These are phyloP conservation scores for Homalodisca vitripennis DNA, from an alignment of 1,140 invertebrate genomes.

Conservation along the genomic window DNA sequence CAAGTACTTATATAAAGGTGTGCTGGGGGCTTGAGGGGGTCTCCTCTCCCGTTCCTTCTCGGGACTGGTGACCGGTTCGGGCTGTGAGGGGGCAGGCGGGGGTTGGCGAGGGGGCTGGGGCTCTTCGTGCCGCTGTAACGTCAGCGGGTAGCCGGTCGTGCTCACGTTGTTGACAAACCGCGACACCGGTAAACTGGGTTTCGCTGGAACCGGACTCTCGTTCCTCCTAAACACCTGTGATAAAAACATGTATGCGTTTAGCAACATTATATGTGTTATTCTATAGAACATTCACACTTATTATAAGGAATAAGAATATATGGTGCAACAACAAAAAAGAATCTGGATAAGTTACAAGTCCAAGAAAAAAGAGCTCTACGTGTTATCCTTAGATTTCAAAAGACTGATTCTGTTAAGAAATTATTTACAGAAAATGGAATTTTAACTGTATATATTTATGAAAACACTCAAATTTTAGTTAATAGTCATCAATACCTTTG, in stretches of 20 bases:
- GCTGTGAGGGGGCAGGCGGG: neutral
- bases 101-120: conserved; percentile 17
- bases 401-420: too few species aligned
- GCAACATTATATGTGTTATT: too few species aligned
- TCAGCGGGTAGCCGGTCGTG: neutral
- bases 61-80: conserved; percentile 6
- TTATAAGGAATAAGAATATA: too few species aligned
- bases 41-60: conserved; percentile 20
- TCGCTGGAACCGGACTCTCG: conserved; percentile 15
- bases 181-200: neutral
- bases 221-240: conserved; percentile 17
- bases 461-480: too few species aligned
- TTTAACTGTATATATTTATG: too few species aligned
- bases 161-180: neutral
- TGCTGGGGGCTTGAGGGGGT: conserved; percentile 27
- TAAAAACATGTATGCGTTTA: neutral
- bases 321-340: too few species aligned
- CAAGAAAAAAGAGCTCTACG: too few species aligned
- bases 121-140: neutral
- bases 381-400: too few species aligned
- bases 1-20: conserved; percentile 10
- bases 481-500: too few species aligned
- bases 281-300: too few species aligned
- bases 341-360: too few species aligned
- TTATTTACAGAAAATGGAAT: too few species aligned